Evolutionary conservation across 2,888 invertebrate species (phyloP).

Genomic region (Calameuta idolon): DNA sequence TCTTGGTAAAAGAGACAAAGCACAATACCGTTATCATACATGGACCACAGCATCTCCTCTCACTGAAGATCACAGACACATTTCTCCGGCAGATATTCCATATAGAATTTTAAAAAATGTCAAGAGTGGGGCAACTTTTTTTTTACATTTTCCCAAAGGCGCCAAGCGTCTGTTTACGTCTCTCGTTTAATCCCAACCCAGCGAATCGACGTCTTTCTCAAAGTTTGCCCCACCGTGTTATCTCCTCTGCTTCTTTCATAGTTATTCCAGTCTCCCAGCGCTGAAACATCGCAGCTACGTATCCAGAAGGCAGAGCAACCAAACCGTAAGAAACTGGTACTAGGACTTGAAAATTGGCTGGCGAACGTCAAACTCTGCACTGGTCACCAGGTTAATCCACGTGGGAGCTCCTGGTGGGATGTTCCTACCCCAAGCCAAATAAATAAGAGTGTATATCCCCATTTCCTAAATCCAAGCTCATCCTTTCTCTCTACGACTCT

Average conservation of each 20-base stretch:
- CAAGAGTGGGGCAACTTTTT: background rate
- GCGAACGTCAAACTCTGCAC: background rate
- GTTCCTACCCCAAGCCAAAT: slow-evolving; percentile 32
- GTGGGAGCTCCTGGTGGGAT: background rate
- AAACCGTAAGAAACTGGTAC: background rate
- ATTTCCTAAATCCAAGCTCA: slow-evolving; percentile 45
- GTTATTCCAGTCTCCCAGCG: background rate
- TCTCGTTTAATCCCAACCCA: background rate
- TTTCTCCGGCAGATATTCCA: background rate
- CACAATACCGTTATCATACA: background rate
- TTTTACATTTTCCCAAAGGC: background rate
- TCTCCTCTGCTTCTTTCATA: background rate
- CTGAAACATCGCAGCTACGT: background rate
- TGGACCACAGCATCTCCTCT: background rate
- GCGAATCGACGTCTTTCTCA: background rate
- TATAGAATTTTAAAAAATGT: background rate
- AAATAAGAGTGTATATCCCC: slow-evolving; percentile 51
- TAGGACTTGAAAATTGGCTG: background rate
- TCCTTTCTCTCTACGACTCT: background rate
- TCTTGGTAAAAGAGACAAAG: slow-evolving; percentile 8
- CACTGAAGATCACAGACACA: background rate
- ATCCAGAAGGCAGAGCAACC: too few species aligned
- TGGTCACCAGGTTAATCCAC: background rate
- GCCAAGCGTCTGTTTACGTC: background rate
- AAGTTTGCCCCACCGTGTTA: background rate